Conservation (phyloP, 2,888 invertebrate genomes). For the Tuberolachnus salignus region DNA sequence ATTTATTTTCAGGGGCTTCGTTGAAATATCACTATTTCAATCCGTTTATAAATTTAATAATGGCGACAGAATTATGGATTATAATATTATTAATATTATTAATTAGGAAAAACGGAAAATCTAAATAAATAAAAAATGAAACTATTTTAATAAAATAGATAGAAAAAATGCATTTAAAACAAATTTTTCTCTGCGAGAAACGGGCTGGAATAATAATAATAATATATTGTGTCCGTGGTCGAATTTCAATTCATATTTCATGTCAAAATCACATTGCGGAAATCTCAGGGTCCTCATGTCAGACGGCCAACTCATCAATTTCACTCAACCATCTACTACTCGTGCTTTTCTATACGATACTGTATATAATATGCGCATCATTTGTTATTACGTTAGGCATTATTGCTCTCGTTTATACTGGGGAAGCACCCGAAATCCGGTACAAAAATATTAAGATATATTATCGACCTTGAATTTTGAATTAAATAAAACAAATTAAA, state of each 20-base stretch:
- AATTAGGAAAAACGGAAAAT: too few species aligned
- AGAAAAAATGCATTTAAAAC: neutral
- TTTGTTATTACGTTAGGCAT: conserved; percentile 23
- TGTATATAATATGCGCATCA: neutral
- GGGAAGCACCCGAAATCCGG: neutral
- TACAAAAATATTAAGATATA: neutral
- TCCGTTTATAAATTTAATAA: too few species aligned
- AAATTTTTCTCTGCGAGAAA: neutral
- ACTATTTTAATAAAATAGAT: too few species aligned
- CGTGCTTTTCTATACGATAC: neutral
- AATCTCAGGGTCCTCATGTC: conserved; percentile 43
- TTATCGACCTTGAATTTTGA: neutral
- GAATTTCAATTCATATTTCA: conserved; percentile 48
- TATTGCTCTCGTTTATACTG: neutral
- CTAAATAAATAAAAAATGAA: too few species aligned
- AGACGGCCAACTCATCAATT: conserved; percentile 46
- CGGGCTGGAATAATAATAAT: neutral
- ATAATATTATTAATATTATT: too few species aligned
- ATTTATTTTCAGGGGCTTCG: too few species aligned
- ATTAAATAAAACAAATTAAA: neutral
- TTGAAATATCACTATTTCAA: too few species aligned
- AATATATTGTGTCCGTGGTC: neutral
- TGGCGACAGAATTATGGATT: too few species aligned
- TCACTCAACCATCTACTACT: conserved; percentile 35
- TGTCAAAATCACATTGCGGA: conserved; percentile 41